Evolutionary conservation across 2,888 invertebrate species (phyloP), one percentile per base, ranked within the genome.

Genomic region (Trimorus sp.): DNA sequence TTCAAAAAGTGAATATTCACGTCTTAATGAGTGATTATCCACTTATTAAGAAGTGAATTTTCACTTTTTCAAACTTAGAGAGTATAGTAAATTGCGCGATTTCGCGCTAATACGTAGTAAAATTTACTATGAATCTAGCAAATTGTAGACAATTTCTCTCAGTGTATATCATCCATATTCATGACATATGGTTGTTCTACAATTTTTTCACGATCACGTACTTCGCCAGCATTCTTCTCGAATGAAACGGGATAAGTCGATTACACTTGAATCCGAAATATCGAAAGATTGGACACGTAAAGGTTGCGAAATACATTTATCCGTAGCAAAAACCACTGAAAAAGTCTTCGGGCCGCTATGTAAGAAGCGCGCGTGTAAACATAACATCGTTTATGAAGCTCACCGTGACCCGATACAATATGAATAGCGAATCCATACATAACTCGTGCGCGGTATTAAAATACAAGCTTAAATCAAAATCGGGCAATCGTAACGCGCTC

Each of bases 331-430:
- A 63, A 73, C 38, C 63, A 73, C 54, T 73, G 73, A 73, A 73
- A 73, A 73, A 73, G 62, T 62, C 62, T 48, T 63, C 54, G 51
- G 12, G 40, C 15, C n/a, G 16, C 63, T 37, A 62, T 62, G 63
- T 73, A 70, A 63, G 63, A 73, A 73, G 54, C 16, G 63, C 26
- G 45, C 37, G 53, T 58, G 73, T 73, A 73, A 73, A 73, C 63
- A 63, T 73, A 73, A 62, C 62, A 73, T 63, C 62, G 60, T 62
- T 71, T 71, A 71, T 60, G 53, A 45, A 63, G 8, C 48, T 73
- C 12, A 9, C 73, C 73, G 16, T 73, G 73, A 73, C 63, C 73
- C 73, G 48, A 54, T 63, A 73, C 73, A 73, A 73, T 73, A 73
- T 62, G 73, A 63, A 73, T 73, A 73, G 73, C 12, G 42, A 63